phyloP scores from a whole-genome alignment of 2,797 vertebrate genomes.

The Tenualosa thibaudeaui region DNA sequence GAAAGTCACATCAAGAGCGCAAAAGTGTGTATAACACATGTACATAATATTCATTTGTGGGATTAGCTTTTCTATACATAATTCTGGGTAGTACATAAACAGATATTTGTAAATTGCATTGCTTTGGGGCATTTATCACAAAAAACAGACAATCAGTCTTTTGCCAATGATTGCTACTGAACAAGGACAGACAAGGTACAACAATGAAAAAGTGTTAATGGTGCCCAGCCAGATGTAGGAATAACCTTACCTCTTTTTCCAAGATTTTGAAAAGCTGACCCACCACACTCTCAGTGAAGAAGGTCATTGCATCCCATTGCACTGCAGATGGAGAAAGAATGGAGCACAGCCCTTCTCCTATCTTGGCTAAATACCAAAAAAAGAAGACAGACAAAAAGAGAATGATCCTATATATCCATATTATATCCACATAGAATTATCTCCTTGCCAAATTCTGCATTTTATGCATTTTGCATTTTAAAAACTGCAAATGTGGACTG shows the following conservation, averaged over 20 bases:
- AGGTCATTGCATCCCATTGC: constrained; percentile 96
- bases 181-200: background rate
- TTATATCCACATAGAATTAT: no score
- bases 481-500: no score
- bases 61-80: no score
- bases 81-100: no score
- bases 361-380: constrained; percentile 66
- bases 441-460: no score
- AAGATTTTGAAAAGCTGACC: constrained; percentile 84
- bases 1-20: no score
- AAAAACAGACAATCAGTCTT: no score
- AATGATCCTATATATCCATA: background rate
- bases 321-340: constrained; percentile 86
- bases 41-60: no score
- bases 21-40: no score
- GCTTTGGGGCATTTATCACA: no score
- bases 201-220: background rate
- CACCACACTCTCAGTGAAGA: constrained; percentile 89
- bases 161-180: background rate
- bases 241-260: constrained; percentile 81
- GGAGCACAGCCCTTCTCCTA: constrained; percentile 83
- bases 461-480: no score
- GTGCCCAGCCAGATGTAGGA: background rate
- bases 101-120: no score
- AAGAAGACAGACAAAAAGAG: background rate